phyloP scores from a whole-genome alignment of 2,888 invertebrate genomes.

The Lasioglossum leucozonium region DNA sequence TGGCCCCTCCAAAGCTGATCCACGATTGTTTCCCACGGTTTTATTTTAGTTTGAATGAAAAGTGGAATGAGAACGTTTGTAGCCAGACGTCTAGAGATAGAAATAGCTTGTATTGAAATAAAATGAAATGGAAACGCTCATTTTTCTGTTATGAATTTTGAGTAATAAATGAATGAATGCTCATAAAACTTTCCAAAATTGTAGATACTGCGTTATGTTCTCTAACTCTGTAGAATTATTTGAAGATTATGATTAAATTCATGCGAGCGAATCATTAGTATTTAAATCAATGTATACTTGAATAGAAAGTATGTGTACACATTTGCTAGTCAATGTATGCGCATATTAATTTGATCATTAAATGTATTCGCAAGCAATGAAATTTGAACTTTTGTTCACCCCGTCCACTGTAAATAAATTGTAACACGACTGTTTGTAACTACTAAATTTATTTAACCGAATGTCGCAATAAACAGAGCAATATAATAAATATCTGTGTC shows the following conservation, averaged over 20 bases:
- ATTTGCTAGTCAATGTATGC: conserved; percentile 1
- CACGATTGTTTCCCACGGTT: not conserved
- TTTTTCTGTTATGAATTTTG: not conserved
- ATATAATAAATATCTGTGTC: not conserved
- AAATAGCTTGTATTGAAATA: not conserved
- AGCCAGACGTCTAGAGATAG: not conserved
- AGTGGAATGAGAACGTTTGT: not conserved
- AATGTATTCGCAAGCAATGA: not conserved
- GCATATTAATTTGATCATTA: not conserved
- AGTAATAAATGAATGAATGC: not conserved
- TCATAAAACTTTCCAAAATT: not conserved
- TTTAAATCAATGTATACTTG: not conserved
- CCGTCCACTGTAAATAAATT: not conserved
- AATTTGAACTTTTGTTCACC: not conserved
- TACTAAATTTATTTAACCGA: not conserved
- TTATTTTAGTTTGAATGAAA: not conserved
- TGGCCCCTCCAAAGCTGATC: not conserved
- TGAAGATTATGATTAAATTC: not conserved
- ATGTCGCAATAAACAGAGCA: not conserved
- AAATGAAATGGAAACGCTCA: not conserved
- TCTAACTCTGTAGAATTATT: not conserved
- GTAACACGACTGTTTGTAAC: not conserved
- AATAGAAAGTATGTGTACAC: not conserved
- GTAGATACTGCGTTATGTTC: not conserved
- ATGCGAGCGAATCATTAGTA: not conserved